phyloP scores from a whole-genome alignment of 1,140 invertebrate genomes.

The Bursaphelenchus mucronatus region DNA sequence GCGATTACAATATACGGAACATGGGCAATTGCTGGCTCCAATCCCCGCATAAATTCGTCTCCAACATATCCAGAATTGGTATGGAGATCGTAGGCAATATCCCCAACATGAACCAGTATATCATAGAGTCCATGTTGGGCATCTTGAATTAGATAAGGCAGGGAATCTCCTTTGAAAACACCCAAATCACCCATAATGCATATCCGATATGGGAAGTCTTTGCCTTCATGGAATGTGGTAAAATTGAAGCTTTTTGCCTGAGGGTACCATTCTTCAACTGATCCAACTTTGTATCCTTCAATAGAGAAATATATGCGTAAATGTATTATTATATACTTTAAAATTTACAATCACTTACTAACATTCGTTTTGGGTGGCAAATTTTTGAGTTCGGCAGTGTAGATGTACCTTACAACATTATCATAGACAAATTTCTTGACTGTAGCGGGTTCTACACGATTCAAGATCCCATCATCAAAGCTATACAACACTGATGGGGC shows the following conservation, averaged over 20 bases:
- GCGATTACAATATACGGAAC: constrained; percentile 63
- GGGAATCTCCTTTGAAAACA: constrained; percentile 63
- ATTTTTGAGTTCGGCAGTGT: constrained; percentile 18
- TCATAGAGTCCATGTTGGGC: constrained; percentile 62
- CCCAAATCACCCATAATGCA: constrained; percentile 64
- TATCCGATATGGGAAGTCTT: constrained; percentile 28
- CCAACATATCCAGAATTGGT: constrained; percentile 57
- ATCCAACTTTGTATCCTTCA: constrained; percentile 44
- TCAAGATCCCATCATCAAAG: not conserved
- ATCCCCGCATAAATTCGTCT: constrained; percentile 60
- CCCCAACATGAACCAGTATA: constrained; percentile 63
- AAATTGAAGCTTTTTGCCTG: constrained; percentile 31
- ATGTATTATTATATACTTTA: too few relatives aligned
- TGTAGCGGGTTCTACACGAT: not conserved
- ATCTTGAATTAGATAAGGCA: constrained; percentile 62
- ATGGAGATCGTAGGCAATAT: constrained; percentile 52
- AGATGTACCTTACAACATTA: constrained; percentile 7
- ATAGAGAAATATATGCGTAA: not conserved
- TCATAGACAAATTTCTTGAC: constrained; percentile 4
- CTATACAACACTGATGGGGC: not conserved
- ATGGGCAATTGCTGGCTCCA: constrained; percentile 60
- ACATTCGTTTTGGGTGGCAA: not conserved
- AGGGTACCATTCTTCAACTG: constrained; percentile 13
- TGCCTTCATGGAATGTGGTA: constrained; percentile 29
- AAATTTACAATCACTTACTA: too few relatives aligned